Evolutionary conservation across 2,113 vertebrate species (phyloP), one percentile per base, ranked within the genome.

Genomic region (Pedionomus torquatus): DNA sequence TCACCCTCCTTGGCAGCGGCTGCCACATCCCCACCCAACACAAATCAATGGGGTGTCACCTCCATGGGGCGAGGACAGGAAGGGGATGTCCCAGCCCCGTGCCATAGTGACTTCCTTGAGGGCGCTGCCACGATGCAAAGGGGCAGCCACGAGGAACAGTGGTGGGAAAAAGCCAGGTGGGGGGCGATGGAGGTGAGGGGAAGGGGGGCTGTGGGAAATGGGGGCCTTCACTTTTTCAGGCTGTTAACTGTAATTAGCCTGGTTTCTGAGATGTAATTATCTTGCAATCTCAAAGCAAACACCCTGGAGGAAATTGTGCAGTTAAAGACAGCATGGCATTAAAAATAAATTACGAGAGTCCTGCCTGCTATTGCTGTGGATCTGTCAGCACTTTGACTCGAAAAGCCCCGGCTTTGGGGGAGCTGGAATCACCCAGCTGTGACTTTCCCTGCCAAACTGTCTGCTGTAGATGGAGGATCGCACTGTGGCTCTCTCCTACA

Each of bases 201-300:
- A 14, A 14, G 13, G 43, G 12, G 43, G 43, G 43, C 11, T 44
- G 43, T 44, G 43, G 43, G 43, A 44, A 44, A 44, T 44, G 43
- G 43, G 43, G 43, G 43, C 43, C 89, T 97, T 97, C 95, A 51
- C 92, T 98, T 98, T 89, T 98, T 98, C 98, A 97, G 98, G 95
- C 97, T 97, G 98, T 98, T 98, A 98, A 97, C 98, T 98, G 98
- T 98, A 98, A 98, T 98, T 98, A 98, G 98, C 98, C 97, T 97
- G 98, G 97, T 98, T 98, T 98, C 98, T 97, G 97, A 98, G 96
- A 97, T 98, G 98, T 98, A 98, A 98, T 98, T 98, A 98, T 98
- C 97, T 98, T 37, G 54, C 98, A 97, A 98, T 98, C 98, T 98
- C 97, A 98, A 98, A 98, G 98, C 98, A 98, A 98, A 98, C 97